Percentiles rank a stretch among this genome's conserved stretches.
These are phyloP conservation scores for Panzeria rudis DNA, from an alignment of 2,888 invertebrate species.

Conservation along the genomic window DNA sequence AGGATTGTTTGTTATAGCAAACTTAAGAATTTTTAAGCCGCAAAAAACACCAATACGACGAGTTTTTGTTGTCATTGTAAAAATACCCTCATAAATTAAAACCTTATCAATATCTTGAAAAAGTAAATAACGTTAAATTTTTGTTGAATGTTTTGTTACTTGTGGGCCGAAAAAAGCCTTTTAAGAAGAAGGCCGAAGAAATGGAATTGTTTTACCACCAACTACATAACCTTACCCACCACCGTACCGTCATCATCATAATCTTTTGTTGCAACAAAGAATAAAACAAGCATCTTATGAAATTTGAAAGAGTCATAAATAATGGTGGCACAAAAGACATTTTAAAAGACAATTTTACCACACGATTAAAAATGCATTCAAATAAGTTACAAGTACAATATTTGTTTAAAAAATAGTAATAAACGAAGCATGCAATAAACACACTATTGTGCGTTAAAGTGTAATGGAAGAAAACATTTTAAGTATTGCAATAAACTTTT, in stretches of 20 bases:
- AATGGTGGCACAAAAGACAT: constrained; percentile 64
- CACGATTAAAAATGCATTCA: constrained; percentile 70
- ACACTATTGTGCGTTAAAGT: constrained; percentile 44
- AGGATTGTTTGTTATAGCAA: constrained; percentile 38
- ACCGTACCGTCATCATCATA: constrained; percentile 25
- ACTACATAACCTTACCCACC: constrained; percentile 50
- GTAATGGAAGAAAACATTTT: not conserved
- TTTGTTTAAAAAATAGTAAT: not conserved
- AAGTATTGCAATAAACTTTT: not conserved
- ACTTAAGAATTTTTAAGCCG: constrained; percentile 35
- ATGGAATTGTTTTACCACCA: constrained; percentile 60
- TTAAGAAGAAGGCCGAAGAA: constrained; percentile 39
- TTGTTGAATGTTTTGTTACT: constrained; percentile 43
- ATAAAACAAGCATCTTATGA: constrained; percentile 55
- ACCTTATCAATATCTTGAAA: constrained; percentile 67
- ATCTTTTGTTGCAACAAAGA: constrained; percentile 49
- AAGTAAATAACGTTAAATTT: constrained; percentile 66
- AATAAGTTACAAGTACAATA: constrained; percentile 31
- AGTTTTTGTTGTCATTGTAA: constrained; percentile 62
- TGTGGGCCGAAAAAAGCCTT: not conserved
- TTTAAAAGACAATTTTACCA: constrained; percentile 65
- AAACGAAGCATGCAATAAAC: not conserved
- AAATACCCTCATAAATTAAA: constrained; percentile 69
- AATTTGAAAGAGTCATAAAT: constrained; percentile 70
- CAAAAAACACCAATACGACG: constrained; percentile 50